Percentiles rank a stretch among this genome's conserved stretches.
These are phyloP conservation scores for Hydractinia symbiolongicarpus DNA, from an alignment of 30 jellyfish, hydroid and myxozoan genomes.

Conservation along the genomic window DNA sequence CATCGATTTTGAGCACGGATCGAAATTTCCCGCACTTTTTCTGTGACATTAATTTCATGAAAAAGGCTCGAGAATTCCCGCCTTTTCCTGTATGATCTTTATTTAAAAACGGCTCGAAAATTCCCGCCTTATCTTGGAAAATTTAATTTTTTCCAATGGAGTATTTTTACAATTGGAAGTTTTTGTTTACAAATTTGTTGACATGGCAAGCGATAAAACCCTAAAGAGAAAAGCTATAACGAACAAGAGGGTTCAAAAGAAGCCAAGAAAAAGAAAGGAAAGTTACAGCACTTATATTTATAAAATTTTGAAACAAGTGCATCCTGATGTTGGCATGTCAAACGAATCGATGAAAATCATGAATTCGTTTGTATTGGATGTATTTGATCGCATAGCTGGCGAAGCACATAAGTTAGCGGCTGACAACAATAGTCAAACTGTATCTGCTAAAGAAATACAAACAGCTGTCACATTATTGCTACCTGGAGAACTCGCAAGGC, in stretches of 20 bases:
- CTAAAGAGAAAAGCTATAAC: not conserved
- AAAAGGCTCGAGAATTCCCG: slow-evolving; percentile 7
- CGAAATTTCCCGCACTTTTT: slow-evolving; percentile 8
- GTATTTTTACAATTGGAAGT: too few relatives aligned
- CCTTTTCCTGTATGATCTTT: not conserved
- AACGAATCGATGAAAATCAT: slow-evolving; percentile 70
- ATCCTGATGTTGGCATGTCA: slow-evolving; percentile 74
- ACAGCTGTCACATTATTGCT: slow-evolving; percentile 73
- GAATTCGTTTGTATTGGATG: slow-evolving; percentile 70
- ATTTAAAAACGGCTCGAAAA: too few relatives aligned
- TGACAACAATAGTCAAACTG: slow-evolving; percentile 63
- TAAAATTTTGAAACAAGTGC: slow-evolving; percentile 78
- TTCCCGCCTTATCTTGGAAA: too few relatives aligned
- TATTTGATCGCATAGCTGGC: slow-evolving; percentile 72
- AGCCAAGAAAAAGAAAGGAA: slow-evolving; percentile 44
- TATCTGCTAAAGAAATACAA: slow-evolving; percentile 73
- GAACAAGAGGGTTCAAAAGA: too few relatives aligned
- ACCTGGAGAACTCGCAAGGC: slow-evolving; percentile 90
- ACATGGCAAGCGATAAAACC: not conserved
- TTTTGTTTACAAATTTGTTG: too few relatives aligned
- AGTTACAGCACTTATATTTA: slow-evolving; percentile 58
- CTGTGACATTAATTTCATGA: not conserved
- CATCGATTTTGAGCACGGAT: not conserved
- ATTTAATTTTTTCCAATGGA: too few relatives aligned
- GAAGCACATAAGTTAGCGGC: slow-evolving; percentile 77